Percentiles rank a stretch among this genome's conserved stretches.
These are phyloP conservation scores for Neocrepidodera transversa DNA, from an alignment of 2,888 invertebrate species.

Conservation along the genomic window DNA sequence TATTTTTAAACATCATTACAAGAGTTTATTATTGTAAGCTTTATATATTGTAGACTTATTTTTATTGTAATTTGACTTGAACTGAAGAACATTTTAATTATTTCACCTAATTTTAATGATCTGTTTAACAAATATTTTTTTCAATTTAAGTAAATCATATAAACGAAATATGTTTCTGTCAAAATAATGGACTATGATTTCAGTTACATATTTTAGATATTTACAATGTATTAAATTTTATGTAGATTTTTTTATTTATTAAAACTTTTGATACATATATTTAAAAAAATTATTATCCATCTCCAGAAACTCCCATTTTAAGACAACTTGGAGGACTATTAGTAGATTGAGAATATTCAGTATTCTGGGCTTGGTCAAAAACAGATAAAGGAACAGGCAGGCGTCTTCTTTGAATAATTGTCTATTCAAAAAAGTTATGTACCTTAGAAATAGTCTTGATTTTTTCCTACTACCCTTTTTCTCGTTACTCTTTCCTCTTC, in stretches of 20 bases:
- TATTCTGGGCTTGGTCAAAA: too few species aligned
- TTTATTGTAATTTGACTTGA: neutral
- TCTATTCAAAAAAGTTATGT: too few species aligned
- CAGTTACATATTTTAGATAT: slow-evolving; percentile 29
- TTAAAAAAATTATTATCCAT: too few species aligned
- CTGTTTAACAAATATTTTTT: slow-evolving; percentile 49
- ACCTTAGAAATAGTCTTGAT: too few species aligned
- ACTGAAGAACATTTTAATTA: slow-evolving; percentile 27
- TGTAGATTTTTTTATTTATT: slow-evolving; percentile 47
- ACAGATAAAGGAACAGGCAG: too few species aligned
- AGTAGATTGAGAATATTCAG: too few species aligned
- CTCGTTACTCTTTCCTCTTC: too few species aligned
- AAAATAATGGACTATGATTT: slow-evolving; percentile 7
- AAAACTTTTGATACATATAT: slow-evolving; percentile 44
- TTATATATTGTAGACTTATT: neutral
- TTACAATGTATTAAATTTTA: slow-evolving; percentile 42
- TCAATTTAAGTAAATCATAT: slow-evolving; percentile 42
- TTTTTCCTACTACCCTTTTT: too few species aligned
- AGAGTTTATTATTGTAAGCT: neutral
- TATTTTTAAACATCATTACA: neutral
- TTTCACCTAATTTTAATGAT: slow-evolving; percentile 37
- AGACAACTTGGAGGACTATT: too few species aligned
- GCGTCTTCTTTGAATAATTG: too few species aligned
- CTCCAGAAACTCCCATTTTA: too few species aligned
- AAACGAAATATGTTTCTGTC: slow-evolving; percentile 13